These are phyloP conservation scores for Galagoides demidoff DNA, from an alignment of 2,797 vertebrate genomes.

Conservation along the genomic window DNA sequence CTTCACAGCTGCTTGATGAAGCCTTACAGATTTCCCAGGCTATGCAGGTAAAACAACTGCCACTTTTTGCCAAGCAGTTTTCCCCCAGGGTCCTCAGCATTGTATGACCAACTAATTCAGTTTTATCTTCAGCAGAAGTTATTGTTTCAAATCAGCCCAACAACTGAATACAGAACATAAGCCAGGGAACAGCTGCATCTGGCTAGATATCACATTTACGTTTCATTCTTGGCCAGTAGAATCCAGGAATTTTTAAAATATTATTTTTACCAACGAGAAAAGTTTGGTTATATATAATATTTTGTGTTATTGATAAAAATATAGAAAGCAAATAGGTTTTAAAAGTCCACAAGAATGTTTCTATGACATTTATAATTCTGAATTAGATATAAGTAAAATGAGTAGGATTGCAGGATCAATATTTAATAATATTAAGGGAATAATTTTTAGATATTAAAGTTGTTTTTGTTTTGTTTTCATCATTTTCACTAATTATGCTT, in stretches of 20 bases:
- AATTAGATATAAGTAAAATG: background rate
- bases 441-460: background rate
- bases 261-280: constrained; percentile 1
- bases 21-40: background rate
- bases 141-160: constrained; percentile 37
- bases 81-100: background rate
- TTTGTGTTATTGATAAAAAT: background rate
- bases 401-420: no score
- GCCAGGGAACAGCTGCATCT: background rate
- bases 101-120: background rate
- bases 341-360: background rate
- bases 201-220: background rate
- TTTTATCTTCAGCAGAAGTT: background rate
- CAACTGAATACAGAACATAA: background rate
- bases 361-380: background rate
- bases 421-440: background rate
- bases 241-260: background rate
- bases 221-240: background rate
- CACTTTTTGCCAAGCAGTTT: background rate
- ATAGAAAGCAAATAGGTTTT: background rate
- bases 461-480: background rate
- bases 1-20: background rate
- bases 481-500: background rate
- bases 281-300: background rate
- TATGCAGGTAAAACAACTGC: background rate